Conservation (phyloP, 2,113 vertebrate genomes). For the Apistogramma diplotaenia region DNA sequence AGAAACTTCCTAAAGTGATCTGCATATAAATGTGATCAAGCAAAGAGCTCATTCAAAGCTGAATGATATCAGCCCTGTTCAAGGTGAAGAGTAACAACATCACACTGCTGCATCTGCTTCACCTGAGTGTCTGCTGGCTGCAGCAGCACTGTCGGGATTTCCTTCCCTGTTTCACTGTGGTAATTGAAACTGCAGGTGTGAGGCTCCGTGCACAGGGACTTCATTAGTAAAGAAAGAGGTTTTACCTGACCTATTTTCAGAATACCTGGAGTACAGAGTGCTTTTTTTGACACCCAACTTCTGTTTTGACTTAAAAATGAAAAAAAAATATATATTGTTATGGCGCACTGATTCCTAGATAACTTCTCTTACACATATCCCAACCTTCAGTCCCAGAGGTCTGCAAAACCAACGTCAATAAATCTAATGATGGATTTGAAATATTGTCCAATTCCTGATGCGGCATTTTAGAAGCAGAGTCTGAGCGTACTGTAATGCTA, state of each 20-base stretch:
- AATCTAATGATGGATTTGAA: conserved; percentile 15
- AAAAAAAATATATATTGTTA: conserved; percentile 30
- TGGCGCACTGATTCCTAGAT: conserved; percentile 7
- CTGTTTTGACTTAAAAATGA: conserved; percentile 40
- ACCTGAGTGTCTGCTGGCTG: conserved; percentile 2
- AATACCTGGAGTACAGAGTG: neutral
- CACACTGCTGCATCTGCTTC: conserved; percentile 19
- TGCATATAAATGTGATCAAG: conserved; percentile 21
- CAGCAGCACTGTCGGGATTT: conserved; percentile 40
- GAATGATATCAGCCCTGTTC: neutral
- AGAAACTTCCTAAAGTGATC: conserved; percentile 15
- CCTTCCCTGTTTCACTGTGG: conserved; percentile 33
- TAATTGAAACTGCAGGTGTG: conserved; percentile 70
- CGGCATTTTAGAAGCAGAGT: neutral
- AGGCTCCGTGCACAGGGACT: conserved; percentile 55
- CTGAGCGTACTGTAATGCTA: neutral
- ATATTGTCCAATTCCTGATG: neutral
- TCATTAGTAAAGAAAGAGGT: conserved; percentile 66
- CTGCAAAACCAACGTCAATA: neutral
- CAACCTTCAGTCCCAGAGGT: neutral
- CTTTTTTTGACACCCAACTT: conserved; percentile 7
- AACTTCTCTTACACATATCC: neutral
- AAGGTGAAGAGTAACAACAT: neutral
- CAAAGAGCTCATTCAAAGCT: neutral
- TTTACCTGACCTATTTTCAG: conserved; percentile 63